Percentiles rank a stretch among this genome's conserved stretches.
phyloP scores from a whole-genome alignment of 2,113 vertebrate species.

The Zeus faber region DNA sequence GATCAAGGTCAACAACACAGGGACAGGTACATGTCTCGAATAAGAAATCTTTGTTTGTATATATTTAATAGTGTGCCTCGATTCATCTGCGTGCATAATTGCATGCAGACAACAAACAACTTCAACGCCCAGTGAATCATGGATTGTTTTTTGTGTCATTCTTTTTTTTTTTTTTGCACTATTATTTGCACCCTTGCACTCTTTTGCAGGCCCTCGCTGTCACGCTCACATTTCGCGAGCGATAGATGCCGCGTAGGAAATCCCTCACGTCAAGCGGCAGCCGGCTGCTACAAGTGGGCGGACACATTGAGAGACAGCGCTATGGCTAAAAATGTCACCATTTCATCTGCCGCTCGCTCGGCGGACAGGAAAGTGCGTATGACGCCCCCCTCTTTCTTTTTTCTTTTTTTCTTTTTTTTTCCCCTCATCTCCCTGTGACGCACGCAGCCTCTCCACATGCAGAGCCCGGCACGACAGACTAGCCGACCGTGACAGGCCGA shows the following conservation, averaged over 20 bases:
- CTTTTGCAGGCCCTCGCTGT: constrained; percentile 32
- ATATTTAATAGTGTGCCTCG: no score
- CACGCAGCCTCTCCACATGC: constrained; percentile 66
- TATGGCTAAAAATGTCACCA: constrained; percentile 64
- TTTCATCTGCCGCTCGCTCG: constrained; percentile 57
- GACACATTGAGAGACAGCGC: constrained; percentile 46
- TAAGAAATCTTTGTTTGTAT: no score
- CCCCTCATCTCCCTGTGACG: constrained; percentile 70
- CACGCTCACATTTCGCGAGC: constrained; percentile 42
- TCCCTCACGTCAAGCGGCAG: constrained; percentile 57
- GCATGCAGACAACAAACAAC: no score
- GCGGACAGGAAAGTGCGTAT: constrained; percentile 67
- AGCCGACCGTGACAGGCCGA: constrained; percentile 68
- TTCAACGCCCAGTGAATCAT: no score
- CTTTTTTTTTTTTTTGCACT: constrained; percentile 5
- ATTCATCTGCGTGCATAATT: no score
- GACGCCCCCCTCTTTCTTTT: constrained; percentile 56
- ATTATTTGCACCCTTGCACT: constrained; percentile 11
- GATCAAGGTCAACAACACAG: constrained; percentile 27
- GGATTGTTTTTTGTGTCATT: background rate
- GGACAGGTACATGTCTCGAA: constrained; percentile 20
- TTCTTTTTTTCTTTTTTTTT: constrained; percentile 37
- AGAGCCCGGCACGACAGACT: constrained; percentile 58
- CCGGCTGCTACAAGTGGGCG: constrained; percentile 58
- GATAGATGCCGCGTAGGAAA: constrained; percentile 59